Evolutionary conservation across 2,888 invertebrate genomes (phyloP), one percentile per base, ranked within the genome.

Genomic region (Ectemnius cavifrons): DNA sequence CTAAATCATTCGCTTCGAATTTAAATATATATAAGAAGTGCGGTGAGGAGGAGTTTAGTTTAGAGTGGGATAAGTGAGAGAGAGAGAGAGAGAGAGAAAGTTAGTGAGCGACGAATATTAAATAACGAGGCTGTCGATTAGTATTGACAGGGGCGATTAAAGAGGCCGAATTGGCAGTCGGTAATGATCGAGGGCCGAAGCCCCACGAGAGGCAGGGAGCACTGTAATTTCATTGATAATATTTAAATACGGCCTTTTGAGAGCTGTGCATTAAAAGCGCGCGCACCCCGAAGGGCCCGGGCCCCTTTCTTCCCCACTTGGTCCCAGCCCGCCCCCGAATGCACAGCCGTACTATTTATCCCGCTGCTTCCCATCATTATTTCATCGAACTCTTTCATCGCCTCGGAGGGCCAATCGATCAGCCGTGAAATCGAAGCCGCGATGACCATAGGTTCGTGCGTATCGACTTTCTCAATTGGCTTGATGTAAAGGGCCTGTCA

Each of bases 211-310:
- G n/a, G 73, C 78, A 67, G 77, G 78, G 81, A 81, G 83, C 80
- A 86, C 87, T 86, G 85, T 89, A 89, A 89, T 90, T 89, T 88
- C 83, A 84, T 86, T 88, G 88, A 87, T 88, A 89, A 88, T 89
- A 90, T 90, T 89, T 89, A 89, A 90, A 90, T 90, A 85, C 81
- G 82, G 86, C 86, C 84, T 82, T 84, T 88, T 88, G 89, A 89
- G 87, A 86, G 86, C 84, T 82, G 85, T 85, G 80, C 74, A 80
- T 78, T 79, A 80, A 37, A 37, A 37, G 23, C 37, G 69, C 73
- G 71, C 74, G 73, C 74, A n/a, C 72, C 75, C 76, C 63, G 72
- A 64, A 73, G 75, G 77, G 65, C 45, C 67, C 75, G 57, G 6
- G 20, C 59, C 47, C 47, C 13, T 4, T n/a, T 56, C 61, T 67